Conservation (phyloP, 2,797 vertebrate species). For the Clarias fuscus region DNA sequence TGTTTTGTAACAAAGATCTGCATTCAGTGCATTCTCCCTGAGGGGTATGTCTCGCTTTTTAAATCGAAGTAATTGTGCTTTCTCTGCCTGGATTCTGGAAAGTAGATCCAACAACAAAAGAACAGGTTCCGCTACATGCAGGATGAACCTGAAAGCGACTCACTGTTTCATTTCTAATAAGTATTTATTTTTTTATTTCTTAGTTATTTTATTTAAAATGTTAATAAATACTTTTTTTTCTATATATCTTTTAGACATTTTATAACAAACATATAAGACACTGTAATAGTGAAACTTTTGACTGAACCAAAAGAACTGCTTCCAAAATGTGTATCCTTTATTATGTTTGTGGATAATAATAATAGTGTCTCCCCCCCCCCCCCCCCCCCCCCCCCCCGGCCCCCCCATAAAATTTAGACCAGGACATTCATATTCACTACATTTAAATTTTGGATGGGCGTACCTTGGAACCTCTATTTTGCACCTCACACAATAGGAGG, state of each 20-base stretch:
- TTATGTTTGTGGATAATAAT: background rate
- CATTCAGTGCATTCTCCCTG: background rate
- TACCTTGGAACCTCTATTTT: background rate
- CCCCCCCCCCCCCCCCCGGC: too few relatives aligned
- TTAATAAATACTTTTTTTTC: background rate
- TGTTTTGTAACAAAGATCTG: background rate
- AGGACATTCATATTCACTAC: background rate
- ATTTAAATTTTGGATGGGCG: background rate
- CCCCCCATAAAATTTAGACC: background rate
- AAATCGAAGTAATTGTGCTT: background rate
- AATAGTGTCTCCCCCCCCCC: too few relatives aligned
- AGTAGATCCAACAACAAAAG: slow-evolving; percentile 8
- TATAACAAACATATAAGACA: background rate
- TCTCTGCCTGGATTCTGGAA: background rate
- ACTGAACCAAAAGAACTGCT: background rate
- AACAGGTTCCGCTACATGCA: background rate
- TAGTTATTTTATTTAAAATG: background rate
- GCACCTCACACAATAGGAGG: background rate
- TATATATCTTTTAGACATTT: background rate
- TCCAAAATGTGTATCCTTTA: background rate
- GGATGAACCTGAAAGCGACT: background rate
- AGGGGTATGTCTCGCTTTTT: background rate
- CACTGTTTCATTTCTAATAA: background rate
- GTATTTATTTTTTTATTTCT: background rate
- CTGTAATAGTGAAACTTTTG: background rate